These are phyloP conservation scores for Schmidtea mediterranea DNA, from an alignment of 1,140 invertebrate species.

Conservation along the genomic window DNA sequence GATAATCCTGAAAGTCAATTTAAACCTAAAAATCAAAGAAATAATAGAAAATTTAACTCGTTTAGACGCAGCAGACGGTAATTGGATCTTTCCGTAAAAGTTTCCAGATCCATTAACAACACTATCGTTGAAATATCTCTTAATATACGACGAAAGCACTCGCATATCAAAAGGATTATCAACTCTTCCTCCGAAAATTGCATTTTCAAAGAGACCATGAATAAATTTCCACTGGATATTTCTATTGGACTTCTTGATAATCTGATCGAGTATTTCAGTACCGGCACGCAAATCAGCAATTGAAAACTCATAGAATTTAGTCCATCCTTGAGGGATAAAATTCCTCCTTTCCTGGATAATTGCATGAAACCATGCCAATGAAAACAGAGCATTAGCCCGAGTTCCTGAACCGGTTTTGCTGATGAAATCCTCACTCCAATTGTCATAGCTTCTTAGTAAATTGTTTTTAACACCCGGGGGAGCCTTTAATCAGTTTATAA, in stretches of 20 bases:
- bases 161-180: constrained; percentile 49
- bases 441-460: constrained; percentile 33
- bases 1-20: too few relatives aligned
- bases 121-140: constrained; percentile 38
- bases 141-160: constrained; percentile 44
- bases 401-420: constrained; percentile 26
- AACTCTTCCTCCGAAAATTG: constrained; percentile 60
- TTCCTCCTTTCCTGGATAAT: constrained; percentile 56
- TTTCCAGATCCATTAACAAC: constrained; percentile 16
- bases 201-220: constrained; percentile 47
- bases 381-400: constrained; percentile 34
- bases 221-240: constrained; percentile 44
- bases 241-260: constrained; percentile 12
- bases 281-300: constrained; percentile 51
- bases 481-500: too few relatives aligned
- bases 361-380: constrained; percentile 52
- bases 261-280: constrained; percentile 39
- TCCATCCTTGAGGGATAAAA: constrained; percentile 60
- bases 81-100: too few relatives aligned
- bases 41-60: too few relatives aligned
- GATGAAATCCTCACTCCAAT: constrained; percentile 32
- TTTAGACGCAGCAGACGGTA: background rate
- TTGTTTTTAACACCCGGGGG: constrained; percentile 41
- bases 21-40: too few relatives aligned
- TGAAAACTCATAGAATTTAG: constrained; percentile 63